Base-by-base conservation (phyloP, 2,797 vertebrate species). In the Eutrigla gurnardus region DNA sequence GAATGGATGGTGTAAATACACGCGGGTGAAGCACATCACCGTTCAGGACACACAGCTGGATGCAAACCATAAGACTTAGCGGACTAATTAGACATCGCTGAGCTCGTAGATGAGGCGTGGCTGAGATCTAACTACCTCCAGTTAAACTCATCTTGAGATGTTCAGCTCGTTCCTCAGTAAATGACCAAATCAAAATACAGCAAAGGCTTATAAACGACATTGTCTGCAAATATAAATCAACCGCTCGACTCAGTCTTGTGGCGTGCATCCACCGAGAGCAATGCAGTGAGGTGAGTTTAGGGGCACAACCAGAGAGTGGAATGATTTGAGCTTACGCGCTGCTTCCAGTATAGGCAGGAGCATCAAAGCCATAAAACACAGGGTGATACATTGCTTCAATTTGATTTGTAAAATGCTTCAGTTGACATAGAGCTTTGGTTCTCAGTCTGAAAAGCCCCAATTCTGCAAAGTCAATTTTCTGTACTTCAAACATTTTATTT, bases 1-100 rank as follows among this genome's bases (percentile, higher is more conserved):
- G 90, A 92, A 96, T 4, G 94, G 94, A 93, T 93, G 94, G 91
- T 89, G 82, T 96, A 94, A 97, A 96, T 95, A 93, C 94, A 95
- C 86, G 87, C 91, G 25, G 83, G 93, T 92, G 88, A 92, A 89
- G 91, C 66, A 88, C 81, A 79, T 86, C 70, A 77, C 80, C 25
- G 55, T 63, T 76, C 76, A 25, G 81, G 65, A 73, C 82, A 84
- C 78, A 81, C 33, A 62, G 80, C 58, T 83, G 85, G 83, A 90
- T 81, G 85, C 77, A 88, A 75, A 88, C 77, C 74, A 71, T 75
- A 82, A 70, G 70, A 70, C 43, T 46, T 1, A 8, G 4, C 68
- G 32, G 62, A 37, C 6, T 15, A n/a, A 70, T 62, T 8, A 17
- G 59, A 58, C n/a, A 65, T 25, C 12, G 57, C 37, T n/a, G 4